Evolutionary conservation across 2,888 invertebrate genomes (phyloP).

Genomic region (Microdon myrmicae): DNA sequence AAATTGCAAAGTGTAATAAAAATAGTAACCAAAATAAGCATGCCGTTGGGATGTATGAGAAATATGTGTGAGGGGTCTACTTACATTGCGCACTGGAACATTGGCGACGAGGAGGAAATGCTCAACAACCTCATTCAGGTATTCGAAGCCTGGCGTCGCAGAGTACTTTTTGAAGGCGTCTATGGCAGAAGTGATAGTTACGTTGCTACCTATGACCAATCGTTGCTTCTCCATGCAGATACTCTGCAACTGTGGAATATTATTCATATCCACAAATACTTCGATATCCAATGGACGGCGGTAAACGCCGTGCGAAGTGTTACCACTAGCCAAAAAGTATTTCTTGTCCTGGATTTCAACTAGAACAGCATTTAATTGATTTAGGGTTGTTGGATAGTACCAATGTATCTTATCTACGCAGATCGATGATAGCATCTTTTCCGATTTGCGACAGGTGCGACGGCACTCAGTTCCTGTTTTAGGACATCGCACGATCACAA

Average conservation of each 20-base stretch:
- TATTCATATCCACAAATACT: conserved; percentile 74
- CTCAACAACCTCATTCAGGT: conserved; percentile 67
- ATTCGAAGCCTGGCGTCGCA: conserved; percentile 68
- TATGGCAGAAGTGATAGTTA: conserved; percentile 70
- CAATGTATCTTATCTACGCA: conserved; percentile 59
- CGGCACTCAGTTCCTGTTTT: conserved; percentile 64
- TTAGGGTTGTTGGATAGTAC: conserved; percentile 59
- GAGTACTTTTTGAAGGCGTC: conserved; percentile 66
- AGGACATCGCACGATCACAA: conserved; percentile 60
- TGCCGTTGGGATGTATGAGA: too few species aligned
- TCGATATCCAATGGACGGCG: conserved; percentile 61
- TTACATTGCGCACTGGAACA: conserved; percentile 76
- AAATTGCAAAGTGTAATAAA: too few species aligned
- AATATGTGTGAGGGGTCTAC: too few species aligned
- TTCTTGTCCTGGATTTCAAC: conserved; percentile 63
- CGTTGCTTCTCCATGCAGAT: conserved; percentile 59
- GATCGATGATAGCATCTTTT: conserved; percentile 9
- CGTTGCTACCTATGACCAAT: conserved; percentile 61
- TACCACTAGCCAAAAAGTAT: conserved; percentile 78
- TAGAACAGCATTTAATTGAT: conserved; percentile 55
- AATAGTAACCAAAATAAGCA: too few species aligned
- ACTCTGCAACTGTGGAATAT: conserved; percentile 70
- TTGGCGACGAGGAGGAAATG: conserved; percentile 76
- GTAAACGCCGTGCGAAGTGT: conserved; percentile 78
- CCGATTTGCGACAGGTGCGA: conserved; percentile 58